These are phyloP conservation scores for Pygoscelis antarcticus DNA, from an alignment of 2,113 vertebrate genomes.

Conservation along the genomic window DNA sequence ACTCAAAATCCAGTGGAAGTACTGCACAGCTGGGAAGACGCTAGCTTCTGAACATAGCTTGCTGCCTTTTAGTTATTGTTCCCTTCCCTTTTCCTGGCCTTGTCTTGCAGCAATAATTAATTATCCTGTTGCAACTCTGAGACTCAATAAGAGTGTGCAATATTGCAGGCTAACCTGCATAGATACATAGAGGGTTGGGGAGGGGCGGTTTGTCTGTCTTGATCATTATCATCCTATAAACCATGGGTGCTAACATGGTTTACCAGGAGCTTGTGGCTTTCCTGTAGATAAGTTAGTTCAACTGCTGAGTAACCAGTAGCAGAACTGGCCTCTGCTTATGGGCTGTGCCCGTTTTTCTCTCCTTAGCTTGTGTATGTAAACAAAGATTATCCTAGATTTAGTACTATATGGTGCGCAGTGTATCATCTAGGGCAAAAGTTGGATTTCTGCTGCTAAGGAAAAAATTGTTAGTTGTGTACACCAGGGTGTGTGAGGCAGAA, in stretches of 20 bases:
- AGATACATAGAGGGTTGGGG: neutral
- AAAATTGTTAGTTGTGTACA: neutral
- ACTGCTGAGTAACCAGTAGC: neutral
- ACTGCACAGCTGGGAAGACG: neutral
- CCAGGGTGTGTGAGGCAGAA: neutral
- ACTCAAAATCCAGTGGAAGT: neutral
- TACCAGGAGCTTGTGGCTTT: neutral
- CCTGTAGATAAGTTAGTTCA: neutral
- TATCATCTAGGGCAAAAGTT: neutral
- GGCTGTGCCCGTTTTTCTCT: neutral
- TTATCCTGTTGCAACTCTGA: neutral
- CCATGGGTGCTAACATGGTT: neutral
- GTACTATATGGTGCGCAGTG: accelerated
- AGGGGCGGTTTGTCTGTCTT: neutral
- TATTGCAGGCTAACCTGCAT: neutral
- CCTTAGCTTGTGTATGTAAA: neutral
- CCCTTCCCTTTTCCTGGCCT: neutral
- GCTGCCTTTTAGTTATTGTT: neutral
- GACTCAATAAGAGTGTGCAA: neutral
- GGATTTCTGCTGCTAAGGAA: neutral
- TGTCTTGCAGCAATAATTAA: neutral
- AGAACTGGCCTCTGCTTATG: neutral
- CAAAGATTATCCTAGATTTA: neutral
- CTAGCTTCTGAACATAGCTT: neutral
- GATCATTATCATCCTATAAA: neutral